Conservation (phyloP, 2,797 vertebrate species). For the Muscicapa comitata region DNA sequence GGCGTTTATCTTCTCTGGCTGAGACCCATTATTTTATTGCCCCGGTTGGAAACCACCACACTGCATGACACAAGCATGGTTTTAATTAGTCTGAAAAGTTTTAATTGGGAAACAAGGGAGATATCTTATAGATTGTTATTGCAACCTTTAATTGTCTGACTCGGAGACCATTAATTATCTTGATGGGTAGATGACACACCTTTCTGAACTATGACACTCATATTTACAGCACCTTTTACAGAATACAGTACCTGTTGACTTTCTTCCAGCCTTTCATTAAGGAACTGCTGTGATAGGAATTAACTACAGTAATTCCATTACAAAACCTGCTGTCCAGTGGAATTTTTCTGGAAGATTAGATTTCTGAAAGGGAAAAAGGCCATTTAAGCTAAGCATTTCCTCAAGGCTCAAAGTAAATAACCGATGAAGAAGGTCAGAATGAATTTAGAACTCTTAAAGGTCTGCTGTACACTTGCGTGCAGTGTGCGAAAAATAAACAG, state of each 20-base stretch:
- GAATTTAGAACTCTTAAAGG: conserved; percentile 56
- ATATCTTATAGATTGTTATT: conserved; percentile 50
- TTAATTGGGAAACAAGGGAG: conserved; percentile 61
- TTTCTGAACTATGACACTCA: conserved; percentile 29
- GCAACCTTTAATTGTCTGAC: conserved; percentile 62
- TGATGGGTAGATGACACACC: conserved; percentile 52
- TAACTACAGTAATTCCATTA: conserved; percentile 70
- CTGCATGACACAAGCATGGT: conserved; percentile 37
- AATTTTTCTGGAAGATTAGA: conserved; percentile 72
- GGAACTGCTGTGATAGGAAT: conserved; percentile 69
- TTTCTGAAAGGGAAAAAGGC: conserved; percentile 62
- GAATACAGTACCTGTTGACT: conserved; percentile 65
- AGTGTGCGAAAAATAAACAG: conserved; percentile 35
- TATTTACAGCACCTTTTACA: conserved; percentile 47
- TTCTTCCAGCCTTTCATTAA: conserved; percentile 69
- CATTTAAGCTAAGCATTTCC: conserved; percentile 48
- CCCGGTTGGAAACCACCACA: conserved; percentile 24
- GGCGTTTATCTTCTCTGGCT: conserved; percentile 39
- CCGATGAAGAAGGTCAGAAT: conserved; percentile 57
- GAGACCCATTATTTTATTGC: conserved; percentile 30
- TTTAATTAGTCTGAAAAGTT: conserved; percentile 68
- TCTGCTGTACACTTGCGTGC: conserved; percentile 51
- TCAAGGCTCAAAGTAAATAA: conserved; percentile 54
- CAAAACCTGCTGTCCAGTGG: conserved; percentile 65
- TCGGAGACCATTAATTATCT: conserved; percentile 53